These are phyloP conservation scores for Phrynocephalus guinanensis DNA, from an alignment of 2,797 vertebrate genomes.

Conservation along the genomic window DNA sequence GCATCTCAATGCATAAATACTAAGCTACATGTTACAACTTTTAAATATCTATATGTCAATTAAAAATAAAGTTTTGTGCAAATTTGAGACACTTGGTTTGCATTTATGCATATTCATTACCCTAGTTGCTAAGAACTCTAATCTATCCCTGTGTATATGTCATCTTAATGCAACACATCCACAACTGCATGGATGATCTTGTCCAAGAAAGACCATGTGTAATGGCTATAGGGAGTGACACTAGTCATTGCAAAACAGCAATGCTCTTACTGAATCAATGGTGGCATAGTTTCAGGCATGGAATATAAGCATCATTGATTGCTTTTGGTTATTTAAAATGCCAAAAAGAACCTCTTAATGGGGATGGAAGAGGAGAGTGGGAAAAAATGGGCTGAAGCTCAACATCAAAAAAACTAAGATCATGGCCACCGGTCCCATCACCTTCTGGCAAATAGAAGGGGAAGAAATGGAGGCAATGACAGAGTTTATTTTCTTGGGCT, in stretches of 20 bases:
- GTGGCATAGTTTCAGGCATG: background rate
- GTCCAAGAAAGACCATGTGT: background rate
- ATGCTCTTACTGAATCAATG: background rate
- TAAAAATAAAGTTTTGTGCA: slow-evolving; percentile 22
- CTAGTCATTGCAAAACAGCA: background rate
- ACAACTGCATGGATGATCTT: accelerated
- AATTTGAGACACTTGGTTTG: slow-evolving; percentile 22
- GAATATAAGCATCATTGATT: background rate
- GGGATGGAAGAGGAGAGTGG: too few species aligned
- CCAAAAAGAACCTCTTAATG: background rate
- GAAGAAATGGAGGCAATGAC: too few species aligned
- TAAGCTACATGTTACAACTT: slow-evolving; percentile 3
- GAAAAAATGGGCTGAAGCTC: too few species aligned
- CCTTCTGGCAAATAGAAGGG: too few species aligned
- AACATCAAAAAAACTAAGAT: too few species aligned
- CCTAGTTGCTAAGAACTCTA: background rate
- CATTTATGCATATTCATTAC: background rate
- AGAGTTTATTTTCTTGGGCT: too few species aligned
- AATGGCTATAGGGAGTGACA: background rate
- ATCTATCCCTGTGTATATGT: background rate
- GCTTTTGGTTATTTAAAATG: background rate
- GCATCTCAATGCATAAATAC: slow-evolving; percentile 12
- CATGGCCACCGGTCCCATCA: too few species aligned
- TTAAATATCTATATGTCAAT: slow-evolving; percentile 11
- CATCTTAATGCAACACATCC: background rate